Percentiles rank a stretch among this genome's conserved stretches.
These are phyloP conservation scores for Diplodus puntazzo DNA, from an alignment of 2,797 vertebrate genomes.

Conservation along the genomic window DNA sequence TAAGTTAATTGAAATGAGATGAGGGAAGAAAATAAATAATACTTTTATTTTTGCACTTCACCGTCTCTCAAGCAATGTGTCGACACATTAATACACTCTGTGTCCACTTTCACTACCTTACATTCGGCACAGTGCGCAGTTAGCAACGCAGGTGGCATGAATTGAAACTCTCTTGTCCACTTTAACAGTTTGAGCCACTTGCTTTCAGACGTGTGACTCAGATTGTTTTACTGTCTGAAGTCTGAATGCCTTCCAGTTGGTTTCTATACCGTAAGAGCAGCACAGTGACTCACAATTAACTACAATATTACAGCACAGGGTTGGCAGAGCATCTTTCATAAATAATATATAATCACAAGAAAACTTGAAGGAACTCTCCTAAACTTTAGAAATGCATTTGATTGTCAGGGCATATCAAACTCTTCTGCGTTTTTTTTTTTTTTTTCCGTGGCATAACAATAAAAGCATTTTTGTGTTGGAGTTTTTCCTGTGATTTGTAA, in stretches of 20 bases:
- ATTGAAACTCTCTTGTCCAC: background rate
- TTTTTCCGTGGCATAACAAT: too few relatives aligned
- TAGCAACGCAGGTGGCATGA: background rate
- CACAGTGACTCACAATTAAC: background rate
- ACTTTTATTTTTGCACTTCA: conserved; percentile 18
- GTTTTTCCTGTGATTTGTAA: too few relatives aligned
- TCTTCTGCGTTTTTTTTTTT: too few relatives aligned
- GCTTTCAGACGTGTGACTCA: background rate
- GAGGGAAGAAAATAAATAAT: conserved; percentile 36
- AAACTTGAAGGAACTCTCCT: too few relatives aligned
- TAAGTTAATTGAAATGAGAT: conserved; percentile 25
- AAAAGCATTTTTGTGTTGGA: too few relatives aligned
- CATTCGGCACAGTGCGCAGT: conserved; percentile 14
- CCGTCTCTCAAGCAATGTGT: conserved; percentile 24
- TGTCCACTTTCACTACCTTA: conserved; percentile 19
- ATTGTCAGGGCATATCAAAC: too few relatives aligned
- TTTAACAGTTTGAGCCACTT: background rate
- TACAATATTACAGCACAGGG: too few relatives aligned
- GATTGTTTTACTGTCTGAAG: background rate
- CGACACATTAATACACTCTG: conserved; percentile 23
- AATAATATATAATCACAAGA: too few relatives aligned
- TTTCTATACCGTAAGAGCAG: background rate
- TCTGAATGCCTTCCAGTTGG: background rate
- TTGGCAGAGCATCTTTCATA: too few relatives aligned
- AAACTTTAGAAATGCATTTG: too few relatives aligned